Evolutionary conservation across 2,797 vertebrate species (phyloP).

Genomic region (Onychomys torridus): DNA sequence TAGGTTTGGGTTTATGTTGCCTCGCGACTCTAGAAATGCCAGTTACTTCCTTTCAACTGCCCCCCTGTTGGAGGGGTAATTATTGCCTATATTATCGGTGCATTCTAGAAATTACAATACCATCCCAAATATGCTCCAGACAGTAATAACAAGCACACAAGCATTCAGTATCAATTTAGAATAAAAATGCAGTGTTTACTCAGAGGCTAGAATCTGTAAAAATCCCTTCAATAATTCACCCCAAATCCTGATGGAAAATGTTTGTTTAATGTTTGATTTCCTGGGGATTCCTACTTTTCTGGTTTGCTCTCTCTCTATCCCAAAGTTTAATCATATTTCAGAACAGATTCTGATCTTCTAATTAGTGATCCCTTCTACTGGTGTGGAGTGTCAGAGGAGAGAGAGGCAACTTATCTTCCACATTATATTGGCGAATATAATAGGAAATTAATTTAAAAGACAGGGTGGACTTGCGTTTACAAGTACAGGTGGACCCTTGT

Average conservation of each 20-base stretch:
- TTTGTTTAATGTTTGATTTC: not conserved
- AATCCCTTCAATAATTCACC: not conserved
- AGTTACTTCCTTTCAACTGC: not conserved
- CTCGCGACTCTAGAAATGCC: not conserved
- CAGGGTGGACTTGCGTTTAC: not conserved
- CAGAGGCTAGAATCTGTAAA: not conserved
- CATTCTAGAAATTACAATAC: not conserved
- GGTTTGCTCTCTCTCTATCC: not conserved
- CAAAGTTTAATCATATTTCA: not conserved
- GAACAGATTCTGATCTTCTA: not conserved
- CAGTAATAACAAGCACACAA: not conserved
- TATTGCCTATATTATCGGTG: too few species aligned
- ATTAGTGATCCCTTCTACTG: not conserved
- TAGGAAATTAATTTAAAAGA: not conserved
- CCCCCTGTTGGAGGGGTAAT: not conserved
- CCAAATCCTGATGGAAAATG: not conserved
- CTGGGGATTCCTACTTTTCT: not conserved
- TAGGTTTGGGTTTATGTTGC: not conserved
- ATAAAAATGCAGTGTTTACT: not conserved
- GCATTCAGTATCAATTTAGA: not conserved
- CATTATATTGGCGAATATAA: not conserved
- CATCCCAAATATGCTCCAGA: not conserved
- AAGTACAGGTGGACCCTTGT: not conserved
- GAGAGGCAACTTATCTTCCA: not conserved
- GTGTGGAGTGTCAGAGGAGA: not conserved